A percentile compares a stretch with the other conserved stretches of the same genome.
These are phyloP conservation scores for Drosophila dunni DNA, from an alignment of 1,140 invertebrate species.

Conservation along the genomic window DNA sequence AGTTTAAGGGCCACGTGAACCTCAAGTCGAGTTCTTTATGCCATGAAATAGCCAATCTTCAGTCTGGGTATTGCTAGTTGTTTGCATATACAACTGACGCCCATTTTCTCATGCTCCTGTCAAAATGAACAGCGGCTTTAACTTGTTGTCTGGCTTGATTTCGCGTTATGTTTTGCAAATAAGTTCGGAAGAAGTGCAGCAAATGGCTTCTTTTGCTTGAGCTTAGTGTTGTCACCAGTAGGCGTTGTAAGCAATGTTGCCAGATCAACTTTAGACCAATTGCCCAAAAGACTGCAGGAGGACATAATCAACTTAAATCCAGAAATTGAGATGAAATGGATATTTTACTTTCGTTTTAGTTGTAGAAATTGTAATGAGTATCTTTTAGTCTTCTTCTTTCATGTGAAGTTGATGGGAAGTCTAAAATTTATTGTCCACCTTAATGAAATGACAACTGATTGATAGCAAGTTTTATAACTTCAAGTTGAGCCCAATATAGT, in stretches of 20 bases:
- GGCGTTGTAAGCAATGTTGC: too few relatives aligned
- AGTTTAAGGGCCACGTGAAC: slow-evolving; percentile 4
- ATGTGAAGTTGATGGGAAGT: neutral
- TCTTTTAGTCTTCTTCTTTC: too few relatives aligned
- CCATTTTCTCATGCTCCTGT: neutral
- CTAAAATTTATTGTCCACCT: slow-evolving; percentile 12
- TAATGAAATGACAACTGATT: slow-evolving; percentile 4
- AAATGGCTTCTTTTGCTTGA: neutral
- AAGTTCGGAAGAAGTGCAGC: neutral
- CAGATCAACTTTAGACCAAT: too few relatives aligned
- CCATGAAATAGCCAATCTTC: too few relatives aligned
- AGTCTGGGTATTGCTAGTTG: neutral
- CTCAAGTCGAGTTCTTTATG: neutral
- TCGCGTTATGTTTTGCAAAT: too few relatives aligned
- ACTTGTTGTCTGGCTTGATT: too few relatives aligned
- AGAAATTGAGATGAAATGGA: too few relatives aligned
- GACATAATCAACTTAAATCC: too few relatives aligned
- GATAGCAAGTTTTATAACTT: neutral
- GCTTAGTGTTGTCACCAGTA: neutral
- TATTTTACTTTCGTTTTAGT: too few relatives aligned
- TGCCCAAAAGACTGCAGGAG: too few relatives aligned
- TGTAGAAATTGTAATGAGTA: too few relatives aligned
- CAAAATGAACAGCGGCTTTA: neutral
- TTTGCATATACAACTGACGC: neutral
- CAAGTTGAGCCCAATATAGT: slow-evolving; percentile 24